phyloP scores from a whole-genome alignment of 2,888 invertebrate species.

The Stenurella melanura region DNA sequence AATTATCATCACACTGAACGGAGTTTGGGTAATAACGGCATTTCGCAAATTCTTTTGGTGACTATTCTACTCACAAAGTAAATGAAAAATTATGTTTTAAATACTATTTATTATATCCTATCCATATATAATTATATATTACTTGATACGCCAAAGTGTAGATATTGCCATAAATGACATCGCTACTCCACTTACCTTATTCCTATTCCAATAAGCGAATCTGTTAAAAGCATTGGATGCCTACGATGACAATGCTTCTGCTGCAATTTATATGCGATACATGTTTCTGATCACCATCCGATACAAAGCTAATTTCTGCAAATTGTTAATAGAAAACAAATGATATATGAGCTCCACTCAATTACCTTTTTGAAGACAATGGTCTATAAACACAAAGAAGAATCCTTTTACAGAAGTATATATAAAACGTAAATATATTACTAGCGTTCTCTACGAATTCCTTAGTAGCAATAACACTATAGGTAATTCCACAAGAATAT shows the following conservation, averaged over 20 bases:
- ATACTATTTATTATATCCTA: no score
- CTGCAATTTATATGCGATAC: neutral
- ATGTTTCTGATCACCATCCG: neutral
- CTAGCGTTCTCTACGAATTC: neutral
- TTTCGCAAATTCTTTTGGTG: no score
- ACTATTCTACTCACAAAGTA: no score
- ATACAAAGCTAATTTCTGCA: slow-evolving; percentile 4
- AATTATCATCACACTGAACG: no score
- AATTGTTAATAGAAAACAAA: slow-evolving; percentile 6
- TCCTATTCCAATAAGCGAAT: neutral
- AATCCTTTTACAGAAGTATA: neutral
- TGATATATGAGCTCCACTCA: neutral
- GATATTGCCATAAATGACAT: neutral
- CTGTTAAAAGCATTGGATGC: neutral
- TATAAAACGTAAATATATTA: neutral
- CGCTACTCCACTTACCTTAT: neutral
- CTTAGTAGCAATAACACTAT: no score
- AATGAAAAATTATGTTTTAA: no score
- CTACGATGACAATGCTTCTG: neutral
- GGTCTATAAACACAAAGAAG: neutral
- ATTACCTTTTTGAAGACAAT: neutral
- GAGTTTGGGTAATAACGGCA: no score
- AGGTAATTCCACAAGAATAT: no score
- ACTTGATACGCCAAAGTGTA: neutral
- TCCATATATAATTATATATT: neutral